Conservation (phyloP, 2,797 vertebrate genomes). For the Poecile montanus region DNA sequence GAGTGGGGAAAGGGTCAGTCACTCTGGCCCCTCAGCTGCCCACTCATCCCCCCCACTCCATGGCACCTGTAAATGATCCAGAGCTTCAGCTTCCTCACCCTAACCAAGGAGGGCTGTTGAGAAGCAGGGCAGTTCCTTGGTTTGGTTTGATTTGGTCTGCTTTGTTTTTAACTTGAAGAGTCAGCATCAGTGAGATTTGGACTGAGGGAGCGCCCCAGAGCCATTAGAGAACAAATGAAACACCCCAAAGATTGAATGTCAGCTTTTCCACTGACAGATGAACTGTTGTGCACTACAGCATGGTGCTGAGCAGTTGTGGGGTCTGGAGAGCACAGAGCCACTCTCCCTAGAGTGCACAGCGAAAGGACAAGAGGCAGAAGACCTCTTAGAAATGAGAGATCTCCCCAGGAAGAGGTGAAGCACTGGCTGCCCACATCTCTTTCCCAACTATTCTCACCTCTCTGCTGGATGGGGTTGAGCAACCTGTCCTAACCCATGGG, state of each 20-base stretch:
- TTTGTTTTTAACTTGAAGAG: neutral
- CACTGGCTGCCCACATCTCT: neutral
- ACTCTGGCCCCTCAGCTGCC: neutral
- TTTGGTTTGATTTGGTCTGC: neutral
- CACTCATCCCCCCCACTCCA: neutral
- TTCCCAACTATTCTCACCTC: neutral
- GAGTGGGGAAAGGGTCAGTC: neutral
- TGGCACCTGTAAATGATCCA: neutral
- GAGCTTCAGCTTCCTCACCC: neutral
- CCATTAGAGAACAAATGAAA: neutral
- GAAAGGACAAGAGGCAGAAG: neutral
- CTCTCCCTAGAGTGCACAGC: neutral
- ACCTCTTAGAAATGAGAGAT: neutral
- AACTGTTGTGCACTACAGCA: accelerated
- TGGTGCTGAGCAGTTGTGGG: neutral
- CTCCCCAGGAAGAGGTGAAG: neutral
- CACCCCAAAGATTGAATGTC: neutral
- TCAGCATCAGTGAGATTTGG: neutral
- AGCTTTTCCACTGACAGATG: neutral
- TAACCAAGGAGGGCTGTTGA: neutral
- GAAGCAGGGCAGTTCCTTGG: neutral
- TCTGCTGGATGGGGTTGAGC: neutral
- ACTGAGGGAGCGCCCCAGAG: neutral
- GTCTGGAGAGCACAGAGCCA: neutral
- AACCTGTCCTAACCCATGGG: neutral